Evolutionary conservation across 1,140 invertebrate genomes (phyloP), one percentile per base, ranked within the genome.

Genomic region (Triops longicaudatus): DNA sequence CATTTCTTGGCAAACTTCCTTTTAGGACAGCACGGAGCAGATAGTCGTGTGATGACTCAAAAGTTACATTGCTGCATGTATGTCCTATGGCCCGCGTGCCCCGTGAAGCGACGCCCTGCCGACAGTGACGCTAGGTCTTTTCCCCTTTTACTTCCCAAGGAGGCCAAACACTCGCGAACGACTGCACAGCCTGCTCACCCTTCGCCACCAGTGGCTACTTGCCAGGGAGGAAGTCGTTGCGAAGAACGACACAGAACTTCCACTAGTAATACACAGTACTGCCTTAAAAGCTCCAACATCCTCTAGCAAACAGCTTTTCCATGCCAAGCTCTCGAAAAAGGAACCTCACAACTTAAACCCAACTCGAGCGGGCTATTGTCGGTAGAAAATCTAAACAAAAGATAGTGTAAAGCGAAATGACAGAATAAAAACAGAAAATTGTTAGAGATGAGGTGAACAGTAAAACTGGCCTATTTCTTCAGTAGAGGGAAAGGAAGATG

Each of bases 281-380:
- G 50, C 50, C 50, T 63, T 63, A 63, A 63, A 63, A 63, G 50
- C 50, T 63, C 50, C 50, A 63, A 63, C 50, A 63, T 63, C 50
- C 50, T 63, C 50, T 63, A 63, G 50, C 50, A 63, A 63, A 63
- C 50, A 63, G 50, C 50, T 63, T 63, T 63, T 63, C 14, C 50
- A 63, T 63, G 50, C 50, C 50, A 63, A 63, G 50, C 22, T 17
- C 50, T 4, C 14, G 14, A 63, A 17, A 22, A 63, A 63, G n/a
- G 22, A 17, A 63, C 50, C 14, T 14, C 7, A 22, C 5, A 63
- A 17, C 50, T 14, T 14, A 63, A 63, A 63, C 17, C 50, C 14
- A 63, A 63, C 50, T n/a, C n/a, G 14, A 63, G 50, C 44, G 14
- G 14, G 6, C 22, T 63, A 63, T 63, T 63, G 14, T 17, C 3